Evolutionary conservation across 2,888 invertebrate species (phyloP), one percentile per base, ranked within the genome.

Genomic region (Mycalesis mineus): DNA sequence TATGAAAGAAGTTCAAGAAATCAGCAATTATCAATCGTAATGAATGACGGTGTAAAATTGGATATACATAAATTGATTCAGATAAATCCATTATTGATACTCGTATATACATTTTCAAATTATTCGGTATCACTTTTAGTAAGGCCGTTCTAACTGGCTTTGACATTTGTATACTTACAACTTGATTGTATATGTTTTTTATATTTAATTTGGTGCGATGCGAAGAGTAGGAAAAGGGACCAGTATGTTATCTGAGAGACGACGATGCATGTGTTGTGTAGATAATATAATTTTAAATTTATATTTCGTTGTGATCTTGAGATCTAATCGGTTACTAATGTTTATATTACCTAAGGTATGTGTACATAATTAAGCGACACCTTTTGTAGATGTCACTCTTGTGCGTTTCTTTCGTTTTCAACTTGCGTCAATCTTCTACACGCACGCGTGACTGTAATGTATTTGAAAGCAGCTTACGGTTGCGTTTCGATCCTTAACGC

Each of bases 251-350:
- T 63, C 57, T 57, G 62, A 55, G 68, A 70, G 55, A 22, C 22
- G 70, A 73, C 75, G 67, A 75, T 76, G 73, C 14, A 71, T 72
- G 65, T 71, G 69, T 73, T 73, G 68, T 69, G 57, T 66, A 66
- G 58, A 63, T 62, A 60, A 63, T 63, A 61, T 62, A 58, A 62
- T 68, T 69, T 65, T 56, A 63, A 64, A 60, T 61, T 65, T 66
- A 62, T 62, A 65, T 65, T 82, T 74, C 71, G 79, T 84, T 84
- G 80, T 85, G 80, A 84, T 83, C 71, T 67, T 71, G 67, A 68
- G 69, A 78, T 79, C 71, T 83, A 80, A 83, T 81, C 75, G 73
- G 73, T 80, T 79, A 80, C 75, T 77, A 78, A 74, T 73, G 68
- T 54, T 47, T 39, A 56, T 77, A 81, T 71, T 78, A 80, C 72